Conservation (phyloP, 2,797 vertebrate genomes). For the Babyrousa celebensis region DNA sequence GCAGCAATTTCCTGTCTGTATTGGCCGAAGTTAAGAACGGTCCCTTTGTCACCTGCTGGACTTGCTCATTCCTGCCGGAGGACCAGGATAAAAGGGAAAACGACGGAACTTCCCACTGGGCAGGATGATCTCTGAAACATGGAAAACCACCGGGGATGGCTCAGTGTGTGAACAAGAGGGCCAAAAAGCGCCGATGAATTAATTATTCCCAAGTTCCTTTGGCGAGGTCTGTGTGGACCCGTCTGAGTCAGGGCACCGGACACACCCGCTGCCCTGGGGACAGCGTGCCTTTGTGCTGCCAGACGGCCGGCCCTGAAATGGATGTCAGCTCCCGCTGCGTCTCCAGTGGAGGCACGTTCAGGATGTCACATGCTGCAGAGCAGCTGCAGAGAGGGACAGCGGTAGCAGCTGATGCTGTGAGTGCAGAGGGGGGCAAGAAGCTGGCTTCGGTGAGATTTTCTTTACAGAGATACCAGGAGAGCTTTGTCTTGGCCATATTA, state of each 20-base stretch:
- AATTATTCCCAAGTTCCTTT: slow-evolving; percentile 33
- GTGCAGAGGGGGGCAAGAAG: neutral
- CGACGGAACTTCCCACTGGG: neutral
- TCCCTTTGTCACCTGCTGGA: slow-evolving; percentile 19
- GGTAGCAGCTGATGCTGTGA: neutral
- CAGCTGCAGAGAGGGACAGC: slow-evolving; percentile 67
- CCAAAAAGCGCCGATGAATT: slow-evolving; percentile 67
- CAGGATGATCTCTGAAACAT: neutral
- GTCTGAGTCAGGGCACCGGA: neutral
- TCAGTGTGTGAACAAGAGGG: slow-evolving; percentile 46
- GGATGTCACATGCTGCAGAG: slow-evolving; percentile 37
- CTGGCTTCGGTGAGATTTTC: neutral
- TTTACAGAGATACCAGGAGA: neutral
- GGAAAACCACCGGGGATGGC: neutral
- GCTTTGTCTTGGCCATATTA: neutral
- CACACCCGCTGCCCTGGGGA: neutral
- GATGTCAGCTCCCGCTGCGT: neutral
- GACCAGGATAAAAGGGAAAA: slow-evolving; percentile 33
- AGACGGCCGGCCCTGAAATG: slow-evolving; percentile 32
- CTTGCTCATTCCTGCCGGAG: slow-evolving; percentile 57
- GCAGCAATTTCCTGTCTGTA: slow-evolving; percentile 15
- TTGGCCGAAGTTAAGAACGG: slow-evolving; percentile 65
- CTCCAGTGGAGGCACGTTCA: slow-evolving; percentile 43
- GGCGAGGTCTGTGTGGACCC: neutral
- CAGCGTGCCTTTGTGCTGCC: neutral